Evolutionary conservation across 92 coral and sea anemone species (phyloP), one percentile per base, ranked within the genome.

Genomic region (Palythoa caribaeorum): DNA sequence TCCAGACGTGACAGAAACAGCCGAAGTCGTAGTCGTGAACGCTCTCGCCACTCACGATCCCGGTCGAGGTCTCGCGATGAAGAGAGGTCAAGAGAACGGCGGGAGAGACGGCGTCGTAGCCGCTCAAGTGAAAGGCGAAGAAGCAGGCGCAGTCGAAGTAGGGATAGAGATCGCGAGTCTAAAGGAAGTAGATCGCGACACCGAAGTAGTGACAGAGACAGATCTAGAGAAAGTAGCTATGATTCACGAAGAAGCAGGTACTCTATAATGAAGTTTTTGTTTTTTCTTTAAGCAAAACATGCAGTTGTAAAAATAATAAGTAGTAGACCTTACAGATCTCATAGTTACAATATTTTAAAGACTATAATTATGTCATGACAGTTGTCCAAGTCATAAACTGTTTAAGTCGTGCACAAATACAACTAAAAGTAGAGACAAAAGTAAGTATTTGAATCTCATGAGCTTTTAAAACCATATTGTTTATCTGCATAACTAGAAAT

Each of bases 1-100:
- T 83, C 92, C 28, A 94, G 92, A 71, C 96, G 96, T 9, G 92
- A 93, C 66, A 89, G 88, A 84, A 80, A 90, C 66, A 95, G 98
- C 75, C 89, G 92, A 47, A 92, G 95, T 75, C 80, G 95, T 6
- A 92, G 97, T 69, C 90, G 96, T 84, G 95, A 95, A 28, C 91
- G 93, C 39, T 87, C 90, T 78, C 90, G 94, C 40, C 87, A 94
- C 40, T 93, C 93, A 51, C 85, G 95, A 38, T 93, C 92, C 38
- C 87, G 94, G 9, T 96, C 99, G 17, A 88, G 92, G 47, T 92
- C 96, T 51, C 59, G 86, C 38, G 88, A 89, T 84, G 86, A 55
- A 89, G 57, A 44, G 52, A 75, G 66, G 54, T 53, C 95, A 94
- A 47, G 91, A 86, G 60, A 51, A 75, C 83, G 83, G 17, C 83